phyloP scores from a whole-genome alignment of 1,140 invertebrate genomes.

The Parapsyche elsis region DNA sequence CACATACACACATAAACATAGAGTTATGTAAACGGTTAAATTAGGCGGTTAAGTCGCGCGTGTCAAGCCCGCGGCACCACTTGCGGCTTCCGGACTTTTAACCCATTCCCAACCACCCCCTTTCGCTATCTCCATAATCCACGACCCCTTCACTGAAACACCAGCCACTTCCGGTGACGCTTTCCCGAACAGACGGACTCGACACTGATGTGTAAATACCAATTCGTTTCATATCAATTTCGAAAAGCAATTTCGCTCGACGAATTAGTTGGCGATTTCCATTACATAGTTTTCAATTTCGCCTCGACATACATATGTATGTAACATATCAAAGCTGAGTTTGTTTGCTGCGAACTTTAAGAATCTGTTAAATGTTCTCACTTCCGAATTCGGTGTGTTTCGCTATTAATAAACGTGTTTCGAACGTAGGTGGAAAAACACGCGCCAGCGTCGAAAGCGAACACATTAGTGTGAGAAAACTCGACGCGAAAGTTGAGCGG shows the following conservation, averaged over 20 bases:
- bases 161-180: too few species aligned
- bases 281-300: too few species aligned
- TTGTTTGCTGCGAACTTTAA: too few species aligned
- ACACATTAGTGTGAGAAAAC: not conserved
- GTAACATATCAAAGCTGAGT: too few species aligned
- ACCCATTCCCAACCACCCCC: not conserved
- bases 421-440: not conserved
- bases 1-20: not conserved
- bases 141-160: too few species aligned
- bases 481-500: slow-evolving; percentile 3
- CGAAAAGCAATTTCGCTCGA: too few species aligned
- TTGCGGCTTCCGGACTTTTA: slow-evolving; percentile 3
- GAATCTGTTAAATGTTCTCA: too few species aligned
- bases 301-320: too few species aligned
- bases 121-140: too few species aligned
- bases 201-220: too few species aligned
- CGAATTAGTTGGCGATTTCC: too few species aligned
- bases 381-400: not conserved
- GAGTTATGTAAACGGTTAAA: not conserved
- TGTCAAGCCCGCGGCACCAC: not conserved
- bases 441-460: not conserved
- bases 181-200: not conserved
- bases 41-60: slow-evolving; percentile 9
- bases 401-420: not conserved
- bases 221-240: too few species aligned